Conservation (phyloP, 2,888 invertebrate genomes). For the Oligia strigilis region DNA sequence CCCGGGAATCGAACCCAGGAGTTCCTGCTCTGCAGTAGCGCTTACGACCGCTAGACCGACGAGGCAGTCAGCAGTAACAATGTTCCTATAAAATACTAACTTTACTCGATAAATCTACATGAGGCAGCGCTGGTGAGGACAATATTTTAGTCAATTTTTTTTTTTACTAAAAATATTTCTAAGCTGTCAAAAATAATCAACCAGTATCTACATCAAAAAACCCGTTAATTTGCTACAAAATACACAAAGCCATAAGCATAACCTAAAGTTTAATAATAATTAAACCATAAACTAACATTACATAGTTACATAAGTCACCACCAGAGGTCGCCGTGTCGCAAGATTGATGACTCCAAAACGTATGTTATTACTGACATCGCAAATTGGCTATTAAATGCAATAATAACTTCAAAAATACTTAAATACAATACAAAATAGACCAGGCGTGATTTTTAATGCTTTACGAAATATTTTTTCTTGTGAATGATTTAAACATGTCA, state of each 20-base stretch:
- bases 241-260: conserved; percentile 4
- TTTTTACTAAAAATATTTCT: not conserved
- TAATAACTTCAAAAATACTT: conserved; percentile 5
- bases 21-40: not conserved
- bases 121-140: no score
- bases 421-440: conserved; percentile 26
- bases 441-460: conserved; percentile 8
- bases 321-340: conserved; percentile 30
- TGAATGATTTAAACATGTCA: conserved; percentile 15
- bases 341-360: conserved; percentile 16
- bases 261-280: not conserved
- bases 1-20: not conserved
- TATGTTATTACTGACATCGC: not conserved
- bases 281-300: conserved; percentile 16
- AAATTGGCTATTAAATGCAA: conserved; percentile 31
- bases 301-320: conserved; percentile 36
- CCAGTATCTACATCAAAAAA: no score
- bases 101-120: not conserved
- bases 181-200: not conserved
- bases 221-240: not conserved
- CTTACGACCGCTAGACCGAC: not conserved
- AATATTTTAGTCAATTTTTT: fast-evolving
- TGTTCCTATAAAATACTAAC: not conserved
- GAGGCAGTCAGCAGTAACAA: not conserved
- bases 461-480: conserved; percentile 14